phyloP scores from a whole-genome alignment of 2,113 vertebrate genomes.

The Raja brachyura region DNA sequence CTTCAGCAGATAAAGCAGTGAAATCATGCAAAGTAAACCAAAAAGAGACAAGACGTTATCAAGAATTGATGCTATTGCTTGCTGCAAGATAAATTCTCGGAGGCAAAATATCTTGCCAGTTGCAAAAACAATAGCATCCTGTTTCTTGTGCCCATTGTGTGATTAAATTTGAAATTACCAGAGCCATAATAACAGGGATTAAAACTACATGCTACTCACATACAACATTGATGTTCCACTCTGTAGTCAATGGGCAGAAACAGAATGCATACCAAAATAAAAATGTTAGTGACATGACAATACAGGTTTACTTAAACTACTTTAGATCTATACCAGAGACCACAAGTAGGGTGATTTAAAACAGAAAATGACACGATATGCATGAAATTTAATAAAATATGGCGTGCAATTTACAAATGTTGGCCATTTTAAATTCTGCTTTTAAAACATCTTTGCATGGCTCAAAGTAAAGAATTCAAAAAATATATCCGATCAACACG shows the following conservation, averaged over 20 bases:
- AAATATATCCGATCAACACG: neutral
- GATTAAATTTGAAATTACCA: slow-evolving; percentile 21
- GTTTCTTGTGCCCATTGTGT: slow-evolving; percentile 39
- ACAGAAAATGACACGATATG: too few relatives aligned
- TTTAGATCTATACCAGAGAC: neutral
- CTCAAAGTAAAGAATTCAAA: neutral
- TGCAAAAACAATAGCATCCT: slow-evolving; percentile 42
- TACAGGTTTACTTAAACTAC: neutral
- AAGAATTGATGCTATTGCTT: slow-evolving; percentile 41
- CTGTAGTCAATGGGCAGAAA: slow-evolving; percentile 59
- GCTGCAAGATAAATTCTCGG: neutral
- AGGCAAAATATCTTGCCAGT: neutral
- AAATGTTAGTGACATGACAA: slow-evolving; percentile 39
- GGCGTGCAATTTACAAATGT: neutral
- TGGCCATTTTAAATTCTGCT: neutral
- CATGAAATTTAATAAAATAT: neutral
- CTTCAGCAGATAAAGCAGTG: neutral
- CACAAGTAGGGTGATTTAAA: neutral
- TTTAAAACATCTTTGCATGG: neutral
- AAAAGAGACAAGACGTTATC: neutral
- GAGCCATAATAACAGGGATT: slow-evolving; percentile 44
- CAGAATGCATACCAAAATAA: slow-evolving; percentile 53
- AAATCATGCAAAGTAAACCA: slow-evolving; percentile 20
- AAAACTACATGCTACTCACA: slow-evolving; percentile 72
- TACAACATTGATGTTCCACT: slow-evolving; percentile 64